phyloP scores from a whole-genome alignment of 2,113 vertebrate species.

The Equus quagga region DNA sequence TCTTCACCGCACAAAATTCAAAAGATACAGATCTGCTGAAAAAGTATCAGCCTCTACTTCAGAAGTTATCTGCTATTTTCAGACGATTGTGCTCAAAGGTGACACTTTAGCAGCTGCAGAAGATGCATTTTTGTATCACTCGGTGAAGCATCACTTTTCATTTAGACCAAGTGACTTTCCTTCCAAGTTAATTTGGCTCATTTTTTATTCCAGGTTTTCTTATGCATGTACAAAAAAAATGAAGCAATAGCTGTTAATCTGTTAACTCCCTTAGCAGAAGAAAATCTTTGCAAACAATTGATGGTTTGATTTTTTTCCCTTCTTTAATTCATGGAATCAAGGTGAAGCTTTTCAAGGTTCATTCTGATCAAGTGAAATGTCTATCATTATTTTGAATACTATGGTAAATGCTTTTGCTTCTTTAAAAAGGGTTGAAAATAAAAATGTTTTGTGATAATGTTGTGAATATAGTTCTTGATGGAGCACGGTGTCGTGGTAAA shows the following conservation, averaged over 20 bases:
- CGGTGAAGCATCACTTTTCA: background rate
- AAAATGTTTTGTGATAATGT: constrained; percentile 1
- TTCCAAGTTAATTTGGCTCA: constrained; percentile 17
- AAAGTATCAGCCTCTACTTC: background rate
- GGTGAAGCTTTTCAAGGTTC: background rate
- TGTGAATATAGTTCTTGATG: background rate
- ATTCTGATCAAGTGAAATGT: background rate
- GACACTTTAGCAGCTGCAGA: background rate
- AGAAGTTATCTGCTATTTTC: background rate
- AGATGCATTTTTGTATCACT: background rate
- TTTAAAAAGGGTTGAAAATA: constrained; percentile 4
- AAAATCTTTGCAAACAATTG: background rate
- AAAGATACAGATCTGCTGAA: background rate
- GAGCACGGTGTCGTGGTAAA: background rate
- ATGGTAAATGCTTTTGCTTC: background rate
- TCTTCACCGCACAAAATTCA: background rate
- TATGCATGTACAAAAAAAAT: background rate
- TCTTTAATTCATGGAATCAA: background rate
- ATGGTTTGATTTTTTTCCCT: background rate
- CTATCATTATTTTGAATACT: background rate
- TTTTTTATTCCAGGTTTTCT: constrained; percentile 14
- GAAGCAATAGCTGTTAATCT: background rate
- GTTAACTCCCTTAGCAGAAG: constrained; percentile 16
- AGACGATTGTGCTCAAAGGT: background rate
- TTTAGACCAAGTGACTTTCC: constrained; percentile 40